These are phyloP conservation scores for Bos indicus DNA, from an alignment of 2,113 vertebrate species.

Conservation along the genomic window DNA sequence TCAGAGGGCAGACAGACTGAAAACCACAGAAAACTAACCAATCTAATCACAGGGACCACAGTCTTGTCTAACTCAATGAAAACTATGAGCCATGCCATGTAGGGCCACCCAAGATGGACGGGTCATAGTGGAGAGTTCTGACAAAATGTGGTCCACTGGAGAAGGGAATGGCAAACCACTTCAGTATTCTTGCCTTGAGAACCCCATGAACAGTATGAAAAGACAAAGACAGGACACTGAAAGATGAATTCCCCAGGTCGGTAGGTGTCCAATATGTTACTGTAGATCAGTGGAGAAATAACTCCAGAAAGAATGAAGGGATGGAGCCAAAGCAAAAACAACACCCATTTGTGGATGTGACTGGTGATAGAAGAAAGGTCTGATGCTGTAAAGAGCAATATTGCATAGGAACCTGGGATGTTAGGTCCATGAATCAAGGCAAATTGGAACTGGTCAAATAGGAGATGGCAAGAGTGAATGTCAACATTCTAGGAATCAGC, in stretches of 20 bases:
- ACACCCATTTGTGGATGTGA: not conserved
- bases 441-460: not conserved
- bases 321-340: not conserved
- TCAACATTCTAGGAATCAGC: not conserved
- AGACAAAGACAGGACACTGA: not conserved
- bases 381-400: not conserved
- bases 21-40: not conserved
- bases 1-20: not conserved
- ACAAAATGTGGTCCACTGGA: not conserved
- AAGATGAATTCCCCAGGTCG: not conserved
- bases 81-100: not conserved
- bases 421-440: not conserved
- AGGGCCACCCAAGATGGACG: not conserved
- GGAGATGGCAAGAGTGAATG: not conserved
- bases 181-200: not conserved
- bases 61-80: not conserved
- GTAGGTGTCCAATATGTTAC: not conserved
- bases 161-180: not conserved
- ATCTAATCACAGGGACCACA: not conserved
- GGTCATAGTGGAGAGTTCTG: not conserved
- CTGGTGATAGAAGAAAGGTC: not conserved
- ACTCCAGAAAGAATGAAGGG: not conserved
- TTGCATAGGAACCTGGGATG: not conserved
- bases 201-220: not conserved
- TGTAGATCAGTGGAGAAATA: not conserved